Evolutionary conservation across 2,888 invertebrate species (phyloP), one percentile per base, ranked within the genome.

Genomic region (Eupithecia abbreviata): DNA sequence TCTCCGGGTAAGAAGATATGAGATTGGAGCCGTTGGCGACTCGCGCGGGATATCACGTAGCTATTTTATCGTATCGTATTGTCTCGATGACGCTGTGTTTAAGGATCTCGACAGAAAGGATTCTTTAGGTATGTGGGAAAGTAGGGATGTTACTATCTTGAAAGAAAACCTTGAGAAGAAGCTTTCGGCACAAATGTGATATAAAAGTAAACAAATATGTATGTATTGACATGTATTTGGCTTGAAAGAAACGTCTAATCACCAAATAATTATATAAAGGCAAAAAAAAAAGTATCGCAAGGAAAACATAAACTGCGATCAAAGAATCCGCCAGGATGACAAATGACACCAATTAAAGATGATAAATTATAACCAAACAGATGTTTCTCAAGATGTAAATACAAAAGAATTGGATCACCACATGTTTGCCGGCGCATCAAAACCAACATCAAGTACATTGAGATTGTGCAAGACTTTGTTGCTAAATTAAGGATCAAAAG

Each of bases 31-130:
- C 87, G 87, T 74, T 75, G 74, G 77, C 77, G 77, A 76, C 71
- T 74, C 51, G 74, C 84, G 88, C 86, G 85, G 86, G 87, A 90
- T 89, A 93, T 91, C 93, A 93, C 93, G 94, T 93, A 89, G 89
- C 90, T 88, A 88, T 91, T 93, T 94, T 93, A 94, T 93, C 87
- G 90, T 88, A 86, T 87, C 84, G 85, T 82, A 84, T 84, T 85
- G 87, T 86, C 89, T 87, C 86, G 86, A 89, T 88, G 78, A 82
- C 83, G 81, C 83, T 78, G 78, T 75, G 68, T 78, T 79, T 65
- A 78, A 77, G 73, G 62, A 78, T 75, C 68, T 80, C 55, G 43
- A 71, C 73, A 49, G 67, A 58, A 73, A 79, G 45, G 71, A 77
- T 78, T 78, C 70, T 76, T 69, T 73, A 65, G 72, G 41, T 45